Evolutionary conservation across 1,140 invertebrate species (phyloP).

Genomic region (Lycorma delicatula): DNA sequence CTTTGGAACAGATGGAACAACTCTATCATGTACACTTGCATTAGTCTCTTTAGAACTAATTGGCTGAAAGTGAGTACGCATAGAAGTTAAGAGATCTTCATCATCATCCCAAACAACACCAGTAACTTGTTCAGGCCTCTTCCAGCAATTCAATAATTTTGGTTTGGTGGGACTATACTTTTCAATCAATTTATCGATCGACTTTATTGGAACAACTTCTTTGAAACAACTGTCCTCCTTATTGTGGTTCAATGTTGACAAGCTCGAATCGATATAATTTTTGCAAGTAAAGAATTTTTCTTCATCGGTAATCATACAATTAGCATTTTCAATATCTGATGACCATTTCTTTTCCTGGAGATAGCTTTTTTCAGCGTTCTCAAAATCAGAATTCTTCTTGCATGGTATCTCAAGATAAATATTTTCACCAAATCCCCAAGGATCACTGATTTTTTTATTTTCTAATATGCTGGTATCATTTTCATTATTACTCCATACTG

Average conservation of each 20-base stretch:
- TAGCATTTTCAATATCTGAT: conserved; percentile 23
- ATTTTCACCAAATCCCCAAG: neutral
- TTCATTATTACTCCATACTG: neutral
- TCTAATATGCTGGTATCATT: neutral
- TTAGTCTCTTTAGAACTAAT: conserved; percentile 41
- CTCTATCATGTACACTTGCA: neutral
- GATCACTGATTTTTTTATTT: neutral
- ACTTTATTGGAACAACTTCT: conserved; percentile 47
- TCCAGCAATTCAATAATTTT: conserved; percentile 8
- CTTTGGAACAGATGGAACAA: conserved; percentile 5
- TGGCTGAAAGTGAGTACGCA: conserved; percentile 65
- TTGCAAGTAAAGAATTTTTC: conserved; percentile 21
- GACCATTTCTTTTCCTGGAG: neutral
- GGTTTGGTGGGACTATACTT: no score
- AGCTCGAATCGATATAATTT: conserved; percentile 7
- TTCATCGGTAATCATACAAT: conserved; percentile 16
- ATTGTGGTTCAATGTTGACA: conserved; percentile 43
- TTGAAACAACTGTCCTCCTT: conserved; percentile 46
- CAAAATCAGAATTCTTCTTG: neutral
- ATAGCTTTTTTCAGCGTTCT: neutral
- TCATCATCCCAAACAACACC: conserved; percentile 38
- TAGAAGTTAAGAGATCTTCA: conserved; percentile 60
- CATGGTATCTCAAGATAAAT: neutral
- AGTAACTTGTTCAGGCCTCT: conserved; percentile 7
- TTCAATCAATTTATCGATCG: no score